Conservation (phyloP, 2,888 invertebrate genomes). For the Morpho achilles region DNA sequence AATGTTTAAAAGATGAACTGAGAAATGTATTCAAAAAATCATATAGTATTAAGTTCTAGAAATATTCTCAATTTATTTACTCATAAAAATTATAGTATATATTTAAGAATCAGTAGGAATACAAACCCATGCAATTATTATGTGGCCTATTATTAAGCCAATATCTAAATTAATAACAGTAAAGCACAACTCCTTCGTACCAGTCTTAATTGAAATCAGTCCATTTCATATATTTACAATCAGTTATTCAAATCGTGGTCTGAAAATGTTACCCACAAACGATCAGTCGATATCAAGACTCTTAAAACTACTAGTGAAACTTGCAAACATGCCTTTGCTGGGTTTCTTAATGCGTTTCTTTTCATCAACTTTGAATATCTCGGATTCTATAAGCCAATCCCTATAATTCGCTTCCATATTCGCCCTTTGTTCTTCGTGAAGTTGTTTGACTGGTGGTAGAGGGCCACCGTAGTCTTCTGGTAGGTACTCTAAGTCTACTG, state of each 20-base stretch:
- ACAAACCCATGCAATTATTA: too few species aligned
- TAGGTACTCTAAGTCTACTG: constrained; percentile 63
- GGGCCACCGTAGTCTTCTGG: constrained; percentile 82
- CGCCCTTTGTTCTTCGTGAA: constrained; percentile 78
- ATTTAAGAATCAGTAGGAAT: too few species aligned
- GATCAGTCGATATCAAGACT: constrained; percentile 70
- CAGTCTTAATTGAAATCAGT: neutral
- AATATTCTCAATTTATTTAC: too few species aligned
- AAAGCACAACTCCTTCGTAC: neutral
- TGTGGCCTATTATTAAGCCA: too few species aligned
- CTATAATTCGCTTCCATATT: constrained; percentile 79
- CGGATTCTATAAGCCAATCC: constrained; percentile 81
- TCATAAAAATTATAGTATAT: too few species aligned
- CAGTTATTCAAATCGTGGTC: neutral
- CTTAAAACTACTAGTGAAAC: constrained; percentile 71
- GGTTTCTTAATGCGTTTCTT: constrained; percentile 70
- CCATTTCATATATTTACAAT: constrained; percentile 7
- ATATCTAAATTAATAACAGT: too few species aligned
- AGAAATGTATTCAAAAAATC: too few species aligned
- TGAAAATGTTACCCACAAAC: neutral
- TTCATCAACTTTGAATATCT: constrained; percentile 74
- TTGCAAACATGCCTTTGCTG: constrained; percentile 71
- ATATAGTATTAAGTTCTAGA: too few species aligned
- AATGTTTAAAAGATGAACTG: too few species aligned
- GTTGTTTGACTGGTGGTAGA: constrained; percentile 66